Base-by-base conservation (phyloP, 2,797 vertebrate genomes). In the Benthosema pterotum region DNA sequence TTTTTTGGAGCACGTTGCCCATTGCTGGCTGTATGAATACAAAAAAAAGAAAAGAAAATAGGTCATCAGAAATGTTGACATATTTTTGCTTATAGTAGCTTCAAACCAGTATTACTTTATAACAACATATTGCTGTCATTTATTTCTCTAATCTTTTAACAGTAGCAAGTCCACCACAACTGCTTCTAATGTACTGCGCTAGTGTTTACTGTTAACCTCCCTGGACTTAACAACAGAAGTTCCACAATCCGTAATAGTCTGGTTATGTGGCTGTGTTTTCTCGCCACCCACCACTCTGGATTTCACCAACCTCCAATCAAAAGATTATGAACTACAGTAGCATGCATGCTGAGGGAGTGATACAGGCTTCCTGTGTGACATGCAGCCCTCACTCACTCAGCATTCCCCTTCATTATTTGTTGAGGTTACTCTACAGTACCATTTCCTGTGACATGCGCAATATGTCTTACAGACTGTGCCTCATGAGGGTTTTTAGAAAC, bases 391-490 rank as follows among this genome's bases (percentile, higher is more conserved):
- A 42, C 6, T 38, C 32, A 38, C 32, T 38, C 32, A 38, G 17
- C 12, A 22, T 22, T 7, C 7, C 18, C 12, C 18, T 12, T 11
- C 18, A 19, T 52, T 52, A 12, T 52, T 25, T 18, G 19, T 52
- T 60, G 11, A 13, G 56, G 51, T 54, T 6, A 22, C 1, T 17
- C 42, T 47, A 38, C 0, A 15, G 65, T 42, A 42, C 52, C 18
- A 45, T 57, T 57, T 47, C 2, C 65, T 42, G 38, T 4, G 17
- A 60, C 42, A 32, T 61, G 55, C 1, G 72, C 51, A 49, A 82
- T 69, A 58, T 51, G 57, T 28, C 11, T 32, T 52, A 63, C 87
- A 85, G 83, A 87, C 80, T 79, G 82, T 51, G 57, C 62, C 51
- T 54, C 19, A 42, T 77, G 74, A 71, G 75, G 69, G 75, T 82